Conservation (phyloP, 2,888 invertebrate species). For the Cryptophagus acutangulus region DNA sequence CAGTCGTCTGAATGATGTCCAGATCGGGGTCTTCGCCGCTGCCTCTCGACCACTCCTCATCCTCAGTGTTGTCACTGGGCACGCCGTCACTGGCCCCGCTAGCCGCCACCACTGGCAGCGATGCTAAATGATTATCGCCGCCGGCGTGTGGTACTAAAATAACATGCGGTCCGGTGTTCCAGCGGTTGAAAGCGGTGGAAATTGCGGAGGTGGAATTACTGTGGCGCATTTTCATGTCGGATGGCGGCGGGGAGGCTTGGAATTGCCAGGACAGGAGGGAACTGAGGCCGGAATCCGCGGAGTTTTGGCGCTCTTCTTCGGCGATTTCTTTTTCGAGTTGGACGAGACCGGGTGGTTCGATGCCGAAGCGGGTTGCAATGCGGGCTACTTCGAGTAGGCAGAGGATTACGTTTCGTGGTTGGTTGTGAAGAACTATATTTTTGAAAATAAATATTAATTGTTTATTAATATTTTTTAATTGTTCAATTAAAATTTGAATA, state of each 20-base stretch:
- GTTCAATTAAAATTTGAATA: too few species aligned
- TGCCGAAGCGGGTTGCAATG: constrained; percentile 68
- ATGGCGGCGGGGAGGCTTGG: constrained; percentile 50
- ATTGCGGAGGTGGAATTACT: constrained; percentile 50
- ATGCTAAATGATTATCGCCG: constrained; percentile 18
- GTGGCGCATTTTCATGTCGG: constrained; percentile 50
- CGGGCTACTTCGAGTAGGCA: constrained; percentile 82
- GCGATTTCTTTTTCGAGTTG: constrained; percentile 83
- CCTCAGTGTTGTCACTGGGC: constrained; percentile 61
- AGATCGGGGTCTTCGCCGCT: constrained; percentile 64
- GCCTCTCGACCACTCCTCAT: constrained; percentile 68
- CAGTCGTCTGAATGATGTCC: constrained; percentile 51
- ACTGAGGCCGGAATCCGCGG: constrained; percentile 61
- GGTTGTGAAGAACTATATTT: constrained; percentile 73
- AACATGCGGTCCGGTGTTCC: constrained; percentile 38
- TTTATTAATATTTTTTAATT: too few species aligned
- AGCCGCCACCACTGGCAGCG: constrained; percentile 35
- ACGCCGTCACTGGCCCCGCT: constrained; percentile 55
- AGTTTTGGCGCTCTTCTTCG: constrained; percentile 66
- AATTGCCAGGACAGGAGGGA: constrained; percentile 66
- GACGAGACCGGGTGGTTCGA: constrained; percentile 79
- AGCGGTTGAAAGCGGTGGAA: constrained; percentile 37
- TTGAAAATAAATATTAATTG: neutral
- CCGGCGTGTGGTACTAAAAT: constrained; percentile 33
- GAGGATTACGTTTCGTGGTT: constrained; percentile 77